Conservation (phyloP, 2,888 invertebrate genomes). For the Spilarctia lutea region DNA sequence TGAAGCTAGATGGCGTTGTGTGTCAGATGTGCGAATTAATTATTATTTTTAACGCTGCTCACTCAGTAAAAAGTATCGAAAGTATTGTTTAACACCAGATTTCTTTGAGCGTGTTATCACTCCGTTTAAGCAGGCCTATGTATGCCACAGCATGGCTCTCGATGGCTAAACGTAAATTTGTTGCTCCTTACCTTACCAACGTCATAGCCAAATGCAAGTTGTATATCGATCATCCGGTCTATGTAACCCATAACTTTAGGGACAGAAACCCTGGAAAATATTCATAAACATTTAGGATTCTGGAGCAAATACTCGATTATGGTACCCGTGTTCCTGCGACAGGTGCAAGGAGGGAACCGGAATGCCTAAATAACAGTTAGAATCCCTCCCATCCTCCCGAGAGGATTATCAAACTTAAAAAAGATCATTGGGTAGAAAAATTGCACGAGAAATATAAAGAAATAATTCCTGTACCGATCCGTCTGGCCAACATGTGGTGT, state of each 20-base stretch:
- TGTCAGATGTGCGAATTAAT: no score
- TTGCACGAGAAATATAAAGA: no score
- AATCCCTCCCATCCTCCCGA: neutral
- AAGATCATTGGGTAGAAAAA: no score
- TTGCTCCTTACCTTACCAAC: constrained; percentile 82
- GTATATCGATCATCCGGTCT: constrained; percentile 84
- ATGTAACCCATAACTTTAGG: constrained; percentile 84
- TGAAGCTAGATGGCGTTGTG: no score
- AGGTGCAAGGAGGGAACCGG: neutral
- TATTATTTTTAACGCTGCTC: neutral
- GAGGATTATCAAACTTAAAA: no score
- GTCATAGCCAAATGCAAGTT: constrained; percentile 87
- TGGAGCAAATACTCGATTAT: neutral
- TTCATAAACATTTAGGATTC: neutral
- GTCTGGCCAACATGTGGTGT: no score
- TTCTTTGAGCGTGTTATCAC: neutral
- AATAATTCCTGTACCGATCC: no score
- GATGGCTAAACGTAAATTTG: neutral
- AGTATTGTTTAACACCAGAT: neutral
- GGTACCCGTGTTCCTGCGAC: neutral
- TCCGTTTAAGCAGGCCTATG: neutral
- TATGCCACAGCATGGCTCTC: neutral
- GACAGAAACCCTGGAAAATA: constrained; percentile 70
- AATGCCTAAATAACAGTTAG: neutral
- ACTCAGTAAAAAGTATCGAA: neutral